Conservation (phyloP, 1,140 invertebrate species). For the Anastrepha obliqua region DNA sequence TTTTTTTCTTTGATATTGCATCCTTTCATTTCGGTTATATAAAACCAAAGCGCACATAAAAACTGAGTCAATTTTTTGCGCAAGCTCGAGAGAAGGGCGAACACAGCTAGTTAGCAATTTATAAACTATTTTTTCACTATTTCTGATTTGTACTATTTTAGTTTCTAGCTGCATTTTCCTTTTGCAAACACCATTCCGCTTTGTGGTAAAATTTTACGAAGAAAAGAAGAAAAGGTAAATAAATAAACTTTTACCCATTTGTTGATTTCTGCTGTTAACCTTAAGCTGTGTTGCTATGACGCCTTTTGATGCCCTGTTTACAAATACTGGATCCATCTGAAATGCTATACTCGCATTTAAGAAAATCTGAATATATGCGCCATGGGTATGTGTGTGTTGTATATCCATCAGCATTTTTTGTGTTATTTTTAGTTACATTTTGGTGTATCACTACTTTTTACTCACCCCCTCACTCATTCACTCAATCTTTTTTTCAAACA, state of each 20-base stretch:
- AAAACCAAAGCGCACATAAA: background rate
- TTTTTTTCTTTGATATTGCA: background rate
- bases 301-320: background rate
- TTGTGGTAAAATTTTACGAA: background rate
- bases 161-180: background rate
- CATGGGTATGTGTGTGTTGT: no score
- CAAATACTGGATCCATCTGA: no score
- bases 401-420: no score
- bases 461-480: background rate
- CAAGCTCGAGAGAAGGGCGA: no score
- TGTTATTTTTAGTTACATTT: no score
- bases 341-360: no score
- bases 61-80: background rate
- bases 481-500: background rate
- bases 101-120: background rate
- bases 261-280: background rate
- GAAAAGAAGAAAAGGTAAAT: background rate
- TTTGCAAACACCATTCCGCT: background rate
- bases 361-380: no score
- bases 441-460: no score
- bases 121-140: background rate
- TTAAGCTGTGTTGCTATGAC: background rate
- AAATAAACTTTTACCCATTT: background rate
- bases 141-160: no score
- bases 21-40: background rate